phyloP scores from a whole-genome alignment of 2,888 invertebrate genomes.

The Cephus nigrinus region DNA sequence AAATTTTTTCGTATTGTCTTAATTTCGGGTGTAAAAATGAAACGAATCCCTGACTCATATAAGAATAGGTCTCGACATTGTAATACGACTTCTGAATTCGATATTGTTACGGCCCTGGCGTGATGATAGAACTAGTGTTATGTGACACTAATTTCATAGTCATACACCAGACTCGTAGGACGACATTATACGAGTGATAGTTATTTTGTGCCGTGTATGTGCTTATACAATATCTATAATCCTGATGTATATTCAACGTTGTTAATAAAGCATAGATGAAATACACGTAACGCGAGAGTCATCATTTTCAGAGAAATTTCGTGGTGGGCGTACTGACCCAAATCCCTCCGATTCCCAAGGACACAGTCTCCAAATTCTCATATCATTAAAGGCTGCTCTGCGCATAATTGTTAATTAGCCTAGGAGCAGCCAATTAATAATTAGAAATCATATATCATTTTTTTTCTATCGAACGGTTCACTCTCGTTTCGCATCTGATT shows the following conservation, averaged over 20 bases:
- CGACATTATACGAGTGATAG: background rate
- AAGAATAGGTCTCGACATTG: background rate
- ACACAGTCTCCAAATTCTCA: background rate
- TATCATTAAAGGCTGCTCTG: background rate
- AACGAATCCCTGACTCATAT: background rate
- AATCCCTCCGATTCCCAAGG: background rate
- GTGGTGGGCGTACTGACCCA: background rate
- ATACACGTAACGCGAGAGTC: background rate
- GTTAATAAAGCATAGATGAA: background rate
- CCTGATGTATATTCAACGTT: background rate
- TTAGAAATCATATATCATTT: background rate
- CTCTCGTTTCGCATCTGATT: background rate
- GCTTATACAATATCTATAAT: background rate
- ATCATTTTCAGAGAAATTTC: background rate
- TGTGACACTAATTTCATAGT: background rate
- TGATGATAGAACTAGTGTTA: background rate
- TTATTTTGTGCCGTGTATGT: background rate
- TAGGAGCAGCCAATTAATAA: background rate
- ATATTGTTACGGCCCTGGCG: background rate
- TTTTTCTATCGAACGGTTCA: background rate
- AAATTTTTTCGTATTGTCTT: background rate
- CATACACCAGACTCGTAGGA: background rate
- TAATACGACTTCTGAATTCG: background rate
- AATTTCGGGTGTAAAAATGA: background rate
- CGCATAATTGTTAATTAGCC: background rate